Evolutionary conservation across 1,140 invertebrate genomes (phyloP), one percentile per base, ranked within the genome.

Genomic region (Rhagoletis zephyria): DNA sequence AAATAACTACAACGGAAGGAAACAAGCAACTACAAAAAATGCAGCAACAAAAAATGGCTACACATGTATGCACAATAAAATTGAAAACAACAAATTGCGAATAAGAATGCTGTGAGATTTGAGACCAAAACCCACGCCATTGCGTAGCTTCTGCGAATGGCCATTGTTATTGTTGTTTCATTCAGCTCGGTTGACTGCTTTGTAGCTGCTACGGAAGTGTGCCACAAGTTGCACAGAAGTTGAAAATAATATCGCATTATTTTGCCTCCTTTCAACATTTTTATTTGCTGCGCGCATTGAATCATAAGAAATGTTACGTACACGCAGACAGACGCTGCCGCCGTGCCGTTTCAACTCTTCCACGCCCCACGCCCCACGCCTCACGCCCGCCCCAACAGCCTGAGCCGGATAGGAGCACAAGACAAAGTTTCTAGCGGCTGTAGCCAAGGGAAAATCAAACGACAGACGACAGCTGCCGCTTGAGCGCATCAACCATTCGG

Each of bases 171-270:
- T 81, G 74, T 81, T 59, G 30, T 30, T 30, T 30, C n/a, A n/a
- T n/a, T n/a, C 30, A 30, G 30, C 30, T 30, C 30, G 30, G 30
- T 30, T 30, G 30, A 30, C 30, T 30, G 30, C 30, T 30, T 30
- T 30, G 30, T 30, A 30, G 30, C 30, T 30, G 30, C 30, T 30
- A 30, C 30, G 30, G 30, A 30, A 30, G 30, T 30, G 74, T 81
- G 74, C 74, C 74, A 81, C 74, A 81, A 81, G 74, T 81, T 81
- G 74, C 74, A 85, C 85, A 85, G 59, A 85, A 85, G 85, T 85
- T 85, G 59, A 85, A 85, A 85, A 85, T 85, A 85, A 85, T 85
- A 85, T 85, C 85, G 60, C 85, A 85, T 85, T 85, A 61, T 85
- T 85, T 42, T 85, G 74, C 74, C 74, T 81, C 56, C 74, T 81